These are phyloP conservation scores for Cyprinodon variegatus DNA, from an alignment of 2,113 vertebrate genomes.

Conservation along the genomic window DNA sequence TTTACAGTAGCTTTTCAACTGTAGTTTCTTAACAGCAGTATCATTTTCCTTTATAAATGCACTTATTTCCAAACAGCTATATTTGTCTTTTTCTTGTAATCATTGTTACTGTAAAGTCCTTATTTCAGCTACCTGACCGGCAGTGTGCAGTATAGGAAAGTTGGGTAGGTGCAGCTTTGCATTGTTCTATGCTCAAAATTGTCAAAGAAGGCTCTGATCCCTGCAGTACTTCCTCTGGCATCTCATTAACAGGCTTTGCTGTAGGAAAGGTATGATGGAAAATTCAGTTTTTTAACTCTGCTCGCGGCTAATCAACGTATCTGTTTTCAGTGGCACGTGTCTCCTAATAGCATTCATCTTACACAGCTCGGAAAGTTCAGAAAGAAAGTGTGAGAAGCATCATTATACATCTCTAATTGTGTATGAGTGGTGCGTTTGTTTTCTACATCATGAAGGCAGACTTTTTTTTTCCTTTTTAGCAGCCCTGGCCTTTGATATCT, in stretches of 20 bases:
- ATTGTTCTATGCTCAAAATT: too few species aligned
- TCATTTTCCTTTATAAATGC: too few species aligned
- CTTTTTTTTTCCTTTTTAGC: constrained; percentile 8
- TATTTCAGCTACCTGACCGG: too few species aligned
- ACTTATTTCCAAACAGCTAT: too few species aligned
- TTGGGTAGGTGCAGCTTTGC: too few species aligned
- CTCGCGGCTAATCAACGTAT: not conserved
- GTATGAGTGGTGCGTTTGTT: constrained; percentile 34
- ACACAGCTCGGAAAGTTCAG: constrained; percentile 38
- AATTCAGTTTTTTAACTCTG: not conserved
- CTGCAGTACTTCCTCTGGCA: too few species aligned
- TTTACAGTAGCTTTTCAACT: too few species aligned
- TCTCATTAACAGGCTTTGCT: not conserved
- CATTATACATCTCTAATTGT: constrained; percentile 64
- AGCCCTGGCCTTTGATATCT: constrained; percentile 64
- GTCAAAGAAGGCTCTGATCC: too few species aligned
- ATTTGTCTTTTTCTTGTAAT: too few species aligned
- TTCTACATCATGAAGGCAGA: constrained; percentile 47
- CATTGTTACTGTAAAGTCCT: too few species aligned
- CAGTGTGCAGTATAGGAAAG: too few species aligned
- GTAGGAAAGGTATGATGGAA: not conserved
- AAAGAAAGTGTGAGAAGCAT: constrained; percentile 30
- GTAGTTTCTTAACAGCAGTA: too few species aligned
- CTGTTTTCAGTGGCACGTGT: constrained; percentile 22
- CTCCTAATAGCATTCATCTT: constrained; percentile 32